Conservation (phyloP, 2,888 invertebrate species). For the Micoletzkya japonica region DNA sequence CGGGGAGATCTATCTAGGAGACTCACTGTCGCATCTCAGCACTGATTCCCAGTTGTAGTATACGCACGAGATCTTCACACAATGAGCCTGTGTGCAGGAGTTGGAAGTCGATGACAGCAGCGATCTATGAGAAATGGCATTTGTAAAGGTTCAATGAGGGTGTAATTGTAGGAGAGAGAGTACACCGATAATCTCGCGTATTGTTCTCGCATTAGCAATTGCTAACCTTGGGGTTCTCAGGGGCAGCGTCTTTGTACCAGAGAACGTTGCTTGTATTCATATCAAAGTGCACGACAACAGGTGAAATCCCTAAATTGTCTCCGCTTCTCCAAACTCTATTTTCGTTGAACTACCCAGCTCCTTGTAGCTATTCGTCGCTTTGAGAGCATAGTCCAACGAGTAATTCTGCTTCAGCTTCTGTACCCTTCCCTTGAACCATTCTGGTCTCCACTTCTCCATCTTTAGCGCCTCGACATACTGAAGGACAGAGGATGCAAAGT, state of each 20-base stretch:
- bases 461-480: slow-evolving; percentile 15
- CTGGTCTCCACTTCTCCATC: slow-evolving; percentile 11
- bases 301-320: slow-evolving; percentile 22
- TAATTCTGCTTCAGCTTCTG: not conserved
- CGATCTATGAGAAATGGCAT: slow-evolving; percentile 14
- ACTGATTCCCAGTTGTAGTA: slow-evolving; percentile 20
- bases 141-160: too few relatives aligned
- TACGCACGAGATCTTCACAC: slow-evolving; percentile 21
- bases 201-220: not conserved
- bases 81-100: slow-evolving; percentile 25
- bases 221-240: slow-evolving; percentile 2
- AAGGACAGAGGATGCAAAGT: not conserved
- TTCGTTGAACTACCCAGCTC: slow-evolving; percentile 18
- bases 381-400: not conserved
- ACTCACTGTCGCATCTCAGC: slow-evolving; percentile 8
- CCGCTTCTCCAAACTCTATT: too few relatives aligned
- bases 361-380: not conserved
- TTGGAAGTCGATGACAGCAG: slow-evolving; percentile 27
- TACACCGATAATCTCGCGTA: not conserved
- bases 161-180: not conserved
- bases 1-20: not conserved
- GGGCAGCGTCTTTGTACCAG: slow-evolving; percentile 12
- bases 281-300: slow-evolving; percentile 28
- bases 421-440: slow-evolving; percentile 17
- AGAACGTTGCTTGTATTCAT: slow-evolving; percentile 27